These are phyloP conservation scores for Brienomyrus brachyistius DNA, from an alignment of 2,113 vertebrate genomes.

Conservation along the genomic window DNA sequence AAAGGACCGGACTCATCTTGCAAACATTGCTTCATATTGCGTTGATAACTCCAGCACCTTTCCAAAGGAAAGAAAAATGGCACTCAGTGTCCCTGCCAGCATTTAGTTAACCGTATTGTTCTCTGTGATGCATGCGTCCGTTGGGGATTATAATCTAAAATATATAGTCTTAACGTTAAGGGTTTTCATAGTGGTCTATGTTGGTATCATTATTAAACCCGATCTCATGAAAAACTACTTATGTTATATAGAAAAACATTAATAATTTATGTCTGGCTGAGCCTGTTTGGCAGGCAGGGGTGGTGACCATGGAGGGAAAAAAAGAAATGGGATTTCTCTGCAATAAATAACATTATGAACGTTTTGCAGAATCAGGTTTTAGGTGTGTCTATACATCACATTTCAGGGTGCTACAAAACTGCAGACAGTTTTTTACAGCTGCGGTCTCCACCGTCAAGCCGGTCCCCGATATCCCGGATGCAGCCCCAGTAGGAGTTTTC, in stretches of 20 bases:
- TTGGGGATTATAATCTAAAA: constrained; percentile 1
- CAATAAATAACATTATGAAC: constrained; percentile 2
- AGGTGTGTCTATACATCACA: not conserved
- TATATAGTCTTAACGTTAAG: not conserved
- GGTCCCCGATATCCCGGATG: not conserved
- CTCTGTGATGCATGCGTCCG: not conserved
- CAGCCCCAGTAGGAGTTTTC: not conserved
- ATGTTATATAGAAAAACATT: constrained; percentile 6
- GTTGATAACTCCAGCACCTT: not conserved
- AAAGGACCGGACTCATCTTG: not conserved
- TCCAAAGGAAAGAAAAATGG: not conserved
- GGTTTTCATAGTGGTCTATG: not conserved
- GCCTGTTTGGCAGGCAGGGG: constrained; percentile 1
- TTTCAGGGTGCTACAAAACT: not conserved
- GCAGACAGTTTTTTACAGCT: not conserved
- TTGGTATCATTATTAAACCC: not conserved
- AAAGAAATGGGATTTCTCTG: not conserved
- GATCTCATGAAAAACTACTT: constrained; percentile 2
- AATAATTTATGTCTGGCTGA: constrained; percentile 1
- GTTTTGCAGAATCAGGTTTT: constrained; percentile 1
- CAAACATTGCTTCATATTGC: not conserved
- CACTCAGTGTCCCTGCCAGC: not conserved
- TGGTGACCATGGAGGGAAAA: not conserved
- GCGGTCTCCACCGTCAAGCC: not conserved
- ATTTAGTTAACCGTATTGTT: not conserved